These are phyloP conservation scores for Mesorhabditis spiculigera DNA, from an alignment of 2,888 invertebrate genomes.

Conservation along the genomic window DNA sequence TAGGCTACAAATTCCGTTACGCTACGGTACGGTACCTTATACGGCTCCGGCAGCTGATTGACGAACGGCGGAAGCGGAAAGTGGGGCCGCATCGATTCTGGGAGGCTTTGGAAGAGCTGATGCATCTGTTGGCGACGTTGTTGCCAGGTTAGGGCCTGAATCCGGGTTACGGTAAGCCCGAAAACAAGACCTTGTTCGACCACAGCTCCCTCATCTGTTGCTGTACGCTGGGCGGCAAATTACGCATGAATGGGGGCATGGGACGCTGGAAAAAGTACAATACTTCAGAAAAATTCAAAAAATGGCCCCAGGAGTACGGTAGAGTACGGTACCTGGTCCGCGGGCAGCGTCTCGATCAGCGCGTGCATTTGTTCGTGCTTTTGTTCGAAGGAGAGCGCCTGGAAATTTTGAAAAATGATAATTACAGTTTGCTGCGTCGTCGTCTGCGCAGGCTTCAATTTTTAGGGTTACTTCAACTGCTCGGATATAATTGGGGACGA, in stretches of 20 bases:
- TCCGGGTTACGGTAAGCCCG: neutral
- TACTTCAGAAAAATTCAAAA: neutral
- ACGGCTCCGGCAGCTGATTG: neutral
- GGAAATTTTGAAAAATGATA: neutral
- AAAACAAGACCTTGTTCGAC: neutral
- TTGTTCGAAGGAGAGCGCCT: neutral
- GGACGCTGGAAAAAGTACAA: neutral
- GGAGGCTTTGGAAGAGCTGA: neutral
- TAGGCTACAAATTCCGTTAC: too few relatives aligned
- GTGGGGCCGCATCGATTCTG: neutral
- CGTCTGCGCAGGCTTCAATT: too few relatives aligned
- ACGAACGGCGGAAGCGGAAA: neutral
- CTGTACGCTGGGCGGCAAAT: neutral
- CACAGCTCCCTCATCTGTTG: neutral
- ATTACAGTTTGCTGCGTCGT: too few relatives aligned
- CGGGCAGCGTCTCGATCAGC: neutral
- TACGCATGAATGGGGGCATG: conserved; percentile 3
- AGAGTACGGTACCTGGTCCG: neutral
- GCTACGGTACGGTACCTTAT: neutral
- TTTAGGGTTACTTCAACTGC: too few relatives aligned
- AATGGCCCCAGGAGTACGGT: too few relatives aligned
- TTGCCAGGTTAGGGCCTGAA: neutral
- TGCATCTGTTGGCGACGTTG: neutral
- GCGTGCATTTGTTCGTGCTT: neutral
- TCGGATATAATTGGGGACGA: too few relatives aligned